Percentiles rank a stretch among this genome's conserved stretches.
phyloP scores from a whole-genome alignment of 2,113 vertebrate genomes.

The Chionodraco myersi region DNA sequence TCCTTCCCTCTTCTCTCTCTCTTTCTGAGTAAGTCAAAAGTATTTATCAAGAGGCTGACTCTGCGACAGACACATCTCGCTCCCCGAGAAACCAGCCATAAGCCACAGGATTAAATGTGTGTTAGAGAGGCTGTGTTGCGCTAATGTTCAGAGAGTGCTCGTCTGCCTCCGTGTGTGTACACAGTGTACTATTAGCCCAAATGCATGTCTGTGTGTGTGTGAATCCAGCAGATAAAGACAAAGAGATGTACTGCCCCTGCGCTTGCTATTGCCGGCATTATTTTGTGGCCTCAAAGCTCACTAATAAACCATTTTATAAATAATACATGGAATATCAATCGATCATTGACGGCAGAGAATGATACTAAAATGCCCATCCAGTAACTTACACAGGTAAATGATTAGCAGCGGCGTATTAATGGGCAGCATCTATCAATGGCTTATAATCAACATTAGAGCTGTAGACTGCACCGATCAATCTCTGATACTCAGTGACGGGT shows the following conservation, averaged over 20 bases:
- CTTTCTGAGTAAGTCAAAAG: slow-evolving; percentile 41
- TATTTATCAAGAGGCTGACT: slow-evolving; percentile 72
- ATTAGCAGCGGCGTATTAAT: slow-evolving; percentile 51
- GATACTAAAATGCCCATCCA: slow-evolving; percentile 23
- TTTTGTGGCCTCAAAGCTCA: background rate
- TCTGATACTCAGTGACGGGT: slow-evolving; percentile 44
- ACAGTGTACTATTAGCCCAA: slow-evolving; percentile 37
- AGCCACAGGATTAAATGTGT: slow-evolving; percentile 72
- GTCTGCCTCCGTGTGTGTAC: slow-evolving; percentile 32
- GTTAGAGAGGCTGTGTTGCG: slow-evolving; percentile 58
- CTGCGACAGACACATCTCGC: slow-evolving; percentile 66
- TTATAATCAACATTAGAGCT: slow-evolving; percentile 57
- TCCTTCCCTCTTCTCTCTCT: background rate
- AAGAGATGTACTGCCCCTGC: background rate
- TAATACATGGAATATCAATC: slow-evolving; percentile 15
- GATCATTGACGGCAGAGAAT: slow-evolving; percentile 36
- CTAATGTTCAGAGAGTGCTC: slow-evolving; percentile 51
- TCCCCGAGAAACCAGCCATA: slow-evolving; percentile 64
- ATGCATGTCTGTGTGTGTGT: slow-evolving; percentile 22
- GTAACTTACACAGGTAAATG: slow-evolving; percentile 58
- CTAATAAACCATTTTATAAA: slow-evolving; percentile 21
- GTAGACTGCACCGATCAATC: slow-evolving; percentile 53
- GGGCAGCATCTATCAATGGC: slow-evolving; percentile 55
- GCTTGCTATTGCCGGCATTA: background rate
- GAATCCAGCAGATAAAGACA: slow-evolving; percentile 6